These are phyloP conservation scores for Hyperoplus lanceolatus DNA, from an alignment of 2,797 vertebrate genomes.

Conservation along the genomic window DNA sequence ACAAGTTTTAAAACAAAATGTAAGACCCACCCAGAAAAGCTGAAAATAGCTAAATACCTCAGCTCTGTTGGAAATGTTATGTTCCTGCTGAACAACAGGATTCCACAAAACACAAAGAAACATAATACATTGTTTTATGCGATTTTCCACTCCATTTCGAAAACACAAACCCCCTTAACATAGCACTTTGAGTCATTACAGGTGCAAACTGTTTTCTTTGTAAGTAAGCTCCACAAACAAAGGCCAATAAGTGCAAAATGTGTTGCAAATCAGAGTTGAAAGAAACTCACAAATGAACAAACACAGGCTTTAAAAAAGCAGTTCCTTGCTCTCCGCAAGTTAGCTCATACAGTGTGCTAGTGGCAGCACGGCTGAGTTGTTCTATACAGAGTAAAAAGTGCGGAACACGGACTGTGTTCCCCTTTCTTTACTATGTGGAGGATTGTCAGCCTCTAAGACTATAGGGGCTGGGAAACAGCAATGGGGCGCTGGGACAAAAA, in stretches of 20 bases:
- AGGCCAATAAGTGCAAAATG: background rate
- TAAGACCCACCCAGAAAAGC: background rate
- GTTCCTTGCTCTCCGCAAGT: background rate
- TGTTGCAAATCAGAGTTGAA: background rate
- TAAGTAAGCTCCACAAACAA: background rate
- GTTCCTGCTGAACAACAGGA: background rate
- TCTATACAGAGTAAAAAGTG: constrained; percentile 15
- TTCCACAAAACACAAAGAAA: background rate
- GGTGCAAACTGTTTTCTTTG: background rate
- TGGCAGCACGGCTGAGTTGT: constrained; percentile 3
- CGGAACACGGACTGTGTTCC: background rate
- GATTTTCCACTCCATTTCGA: background rate
- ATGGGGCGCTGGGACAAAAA: constrained; percentile 6
- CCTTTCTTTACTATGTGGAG: constrained; percentile 12
- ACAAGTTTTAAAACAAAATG: background rate
- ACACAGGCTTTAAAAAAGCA: background rate
- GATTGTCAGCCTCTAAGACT: background rate
- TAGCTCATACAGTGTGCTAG: background rate
- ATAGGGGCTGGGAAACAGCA: constrained; percentile 19
- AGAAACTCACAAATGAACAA: constrained; percentile 3
- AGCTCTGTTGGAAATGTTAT: background rate
- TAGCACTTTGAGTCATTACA: background rate
- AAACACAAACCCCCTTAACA: background rate
- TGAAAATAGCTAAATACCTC: too few relatives aligned
- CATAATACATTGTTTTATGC: background rate